A percentile compares a stretch with the other conserved stretches of the same genome.
Conservation (phyloP, 2,113 vertebrate species). For the Pleuronectes platessa region DNA sequence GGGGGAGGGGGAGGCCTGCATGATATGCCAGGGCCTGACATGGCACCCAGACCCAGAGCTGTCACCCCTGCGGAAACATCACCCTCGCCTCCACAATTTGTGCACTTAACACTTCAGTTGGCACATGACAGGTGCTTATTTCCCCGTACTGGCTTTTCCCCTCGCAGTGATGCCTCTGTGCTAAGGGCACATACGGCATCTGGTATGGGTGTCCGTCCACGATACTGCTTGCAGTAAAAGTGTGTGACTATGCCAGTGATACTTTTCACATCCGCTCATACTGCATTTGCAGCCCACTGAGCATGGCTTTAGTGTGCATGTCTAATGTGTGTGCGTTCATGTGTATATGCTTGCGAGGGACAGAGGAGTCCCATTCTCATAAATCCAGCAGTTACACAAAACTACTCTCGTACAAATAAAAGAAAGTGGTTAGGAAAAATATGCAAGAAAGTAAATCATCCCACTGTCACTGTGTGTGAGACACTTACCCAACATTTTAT, state of each 20-base stretch:
- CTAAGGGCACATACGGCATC: constrained; percentile 69
- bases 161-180: constrained; percentile 66
- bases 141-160: constrained; percentile 69
- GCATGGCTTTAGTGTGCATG: constrained; percentile 17
- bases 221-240: constrained; percentile 21
- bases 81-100: constrained; percentile 81
- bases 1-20: constrained; percentile 30
- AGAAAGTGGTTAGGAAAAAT: neutral
- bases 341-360: neutral
- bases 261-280: constrained; percentile 58
- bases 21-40: constrained; percentile 77
- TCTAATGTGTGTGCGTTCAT: neutral
- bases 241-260: constrained; percentile 60
- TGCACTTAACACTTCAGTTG: constrained; percentile 85
- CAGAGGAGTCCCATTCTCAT: neutral
- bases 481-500: too few species aligned
- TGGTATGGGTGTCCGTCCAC: constrained; percentile 72
- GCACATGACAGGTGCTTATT: constrained; percentile 85
- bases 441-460: too few species aligned
- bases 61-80: constrained; percentile 82
- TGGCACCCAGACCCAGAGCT: constrained; percentile 77
- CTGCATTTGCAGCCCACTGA: constrained; percentile 52
- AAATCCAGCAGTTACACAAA: neutral
- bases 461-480: neutral
- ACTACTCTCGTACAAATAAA: neutral